Conservation (phyloP, 2,888 invertebrate species). For the Melanchra persicariae region DNA sequence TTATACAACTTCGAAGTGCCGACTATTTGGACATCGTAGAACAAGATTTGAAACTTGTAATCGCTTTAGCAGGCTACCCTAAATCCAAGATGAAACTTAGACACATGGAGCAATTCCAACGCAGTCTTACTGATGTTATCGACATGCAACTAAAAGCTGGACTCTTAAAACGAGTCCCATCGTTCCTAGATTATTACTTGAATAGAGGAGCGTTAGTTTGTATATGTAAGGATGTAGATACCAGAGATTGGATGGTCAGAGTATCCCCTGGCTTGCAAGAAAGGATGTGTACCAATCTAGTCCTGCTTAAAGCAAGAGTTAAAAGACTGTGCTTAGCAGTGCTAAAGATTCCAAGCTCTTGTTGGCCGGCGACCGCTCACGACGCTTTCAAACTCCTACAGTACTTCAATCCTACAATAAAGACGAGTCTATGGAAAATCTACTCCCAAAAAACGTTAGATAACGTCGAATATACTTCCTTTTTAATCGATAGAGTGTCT, state of each 20-base stretch:
- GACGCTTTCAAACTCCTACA: slow-evolving; percentile 85
- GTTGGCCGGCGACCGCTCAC: slow-evolving; percentile 82
- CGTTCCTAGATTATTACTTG: slow-evolving; percentile 84
- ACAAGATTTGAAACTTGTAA: slow-evolving; percentile 80
- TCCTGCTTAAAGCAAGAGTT: slow-evolving; percentile 80
- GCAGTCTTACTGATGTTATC: slow-evolving; percentile 79
- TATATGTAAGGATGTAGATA: slow-evolving; percentile 83
- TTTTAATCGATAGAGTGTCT: slow-evolving; percentile 83
- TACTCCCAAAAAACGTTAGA: slow-evolving; percentile 79
- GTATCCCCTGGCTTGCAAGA: slow-evolving; percentile 85
- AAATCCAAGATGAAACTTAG: slow-evolving; percentile 82
- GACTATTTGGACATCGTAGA: slow-evolving; percentile 85
- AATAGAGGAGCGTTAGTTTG: slow-evolving; percentile 86
- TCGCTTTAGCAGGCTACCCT: slow-evolving; percentile 84
- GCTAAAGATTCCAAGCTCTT: slow-evolving; percentile 79
- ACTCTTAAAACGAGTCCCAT: slow-evolving; percentile 78
- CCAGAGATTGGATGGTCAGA: slow-evolving; percentile 85
- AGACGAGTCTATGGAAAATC: slow-evolving; percentile 82
- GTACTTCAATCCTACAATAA: slow-evolving; percentile 84
- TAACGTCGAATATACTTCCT: slow-evolving; percentile 79
- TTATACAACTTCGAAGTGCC: slow-evolving; percentile 80
- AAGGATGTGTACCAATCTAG: slow-evolving; percentile 80
- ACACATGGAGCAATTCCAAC: slow-evolving; percentile 83
- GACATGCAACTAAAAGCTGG: slow-evolving; percentile 85
- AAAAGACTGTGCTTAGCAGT: slow-evolving; percentile 84